phyloP scores from a whole-genome alignment of 92 coral and sea anemone genomes.

The Heliopora coerulea region DNA sequence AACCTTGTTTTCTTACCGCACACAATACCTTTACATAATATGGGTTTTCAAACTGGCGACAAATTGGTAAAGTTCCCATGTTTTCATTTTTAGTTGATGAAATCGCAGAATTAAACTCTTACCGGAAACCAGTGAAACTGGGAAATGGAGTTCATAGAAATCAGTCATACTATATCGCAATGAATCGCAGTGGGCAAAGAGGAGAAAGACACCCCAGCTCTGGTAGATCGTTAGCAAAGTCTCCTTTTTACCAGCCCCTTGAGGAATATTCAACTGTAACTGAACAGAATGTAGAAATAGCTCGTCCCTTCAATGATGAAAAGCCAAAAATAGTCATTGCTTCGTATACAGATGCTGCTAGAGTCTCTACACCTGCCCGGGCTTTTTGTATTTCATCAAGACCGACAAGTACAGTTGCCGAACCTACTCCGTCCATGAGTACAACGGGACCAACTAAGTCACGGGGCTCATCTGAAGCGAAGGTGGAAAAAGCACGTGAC shows the following conservation, averaged over 20 bases:
- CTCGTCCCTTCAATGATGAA: constrained; percentile 22
- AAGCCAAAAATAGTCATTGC: constrained; percentile 40
- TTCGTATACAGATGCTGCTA: constrained; percentile 27
- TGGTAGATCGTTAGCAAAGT: constrained; percentile 5
- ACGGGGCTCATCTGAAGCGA: constrained; percentile 34
- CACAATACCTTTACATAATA: too few relatives aligned
- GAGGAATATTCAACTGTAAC: background rate
- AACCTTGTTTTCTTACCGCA: too few relatives aligned
- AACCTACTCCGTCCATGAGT: constrained; percentile 80
- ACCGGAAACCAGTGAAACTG: constrained; percentile 46
- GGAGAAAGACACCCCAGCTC: constrained; percentile 33
- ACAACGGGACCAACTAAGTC: constrained; percentile 58
- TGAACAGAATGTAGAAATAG: background rate
- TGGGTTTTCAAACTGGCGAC: too few relatives aligned
- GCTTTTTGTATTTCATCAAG: constrained; percentile 51
- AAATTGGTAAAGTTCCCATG: too few relatives aligned
- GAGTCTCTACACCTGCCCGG: constrained; percentile 38
- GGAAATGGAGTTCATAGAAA: constrained; percentile 89
- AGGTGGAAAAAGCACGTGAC: constrained; percentile 14
- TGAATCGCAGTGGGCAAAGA: constrained; percentile 60
- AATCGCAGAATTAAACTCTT: constrained; percentile 21
- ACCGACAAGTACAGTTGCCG: constrained; percentile 87
- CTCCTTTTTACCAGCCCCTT: constrained; percentile 23
- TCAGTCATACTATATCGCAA: constrained; percentile 90
- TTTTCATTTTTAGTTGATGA: constrained; percentile 8